These are phyloP conservation scores for Limulus polyphemus DNA, from an alignment of 2,888 invertebrate genomes.

Conservation along the genomic window DNA sequence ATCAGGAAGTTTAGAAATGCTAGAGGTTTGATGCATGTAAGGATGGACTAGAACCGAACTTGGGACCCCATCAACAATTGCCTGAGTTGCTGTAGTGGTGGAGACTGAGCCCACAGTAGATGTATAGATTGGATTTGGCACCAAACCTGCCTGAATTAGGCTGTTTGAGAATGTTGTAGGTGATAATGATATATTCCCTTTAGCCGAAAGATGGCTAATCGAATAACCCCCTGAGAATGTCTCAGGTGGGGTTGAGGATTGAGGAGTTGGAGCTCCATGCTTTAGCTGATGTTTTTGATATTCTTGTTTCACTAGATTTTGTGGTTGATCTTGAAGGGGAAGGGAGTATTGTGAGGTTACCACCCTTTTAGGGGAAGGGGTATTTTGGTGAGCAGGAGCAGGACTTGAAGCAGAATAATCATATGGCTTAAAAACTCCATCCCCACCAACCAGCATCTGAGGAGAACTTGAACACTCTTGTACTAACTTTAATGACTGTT, in stretches of 20 bases:
- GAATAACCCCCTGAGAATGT: constrained; percentile 24
- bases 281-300: constrained; percentile 10
- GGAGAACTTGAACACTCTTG: background rate
- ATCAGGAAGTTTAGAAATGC: too few species aligned
- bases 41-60: too few species aligned
- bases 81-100: too few species aligned
- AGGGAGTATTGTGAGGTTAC: constrained; percentile 12
- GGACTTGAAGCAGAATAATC: constrained; percentile 23
- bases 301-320: constrained; percentile 25
- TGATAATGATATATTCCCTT: constrained; percentile 14
- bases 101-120: constrained; percentile 8
- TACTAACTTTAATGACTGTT: constrained; percentile 13
- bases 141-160: constrained; percentile 37
- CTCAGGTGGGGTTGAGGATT: constrained; percentile 24
- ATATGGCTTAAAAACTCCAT: constrained; percentile 24
- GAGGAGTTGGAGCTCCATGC: constrained; percentile 21
- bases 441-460: constrained; percentile 6
- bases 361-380: constrained; percentile 17
- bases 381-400: constrained; percentile 23
- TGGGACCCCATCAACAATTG: too few species aligned
- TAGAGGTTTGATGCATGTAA: too few species aligned
- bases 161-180: constrained; percentile 28
- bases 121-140: constrained; percentile 38
- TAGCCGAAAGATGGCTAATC: constrained; percentile 11
- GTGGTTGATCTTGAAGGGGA: constrained; percentile 21